Conservation (phyloP, 2,113 vertebrate genomes). For the Zosterops hypoxanthus region DNA sequence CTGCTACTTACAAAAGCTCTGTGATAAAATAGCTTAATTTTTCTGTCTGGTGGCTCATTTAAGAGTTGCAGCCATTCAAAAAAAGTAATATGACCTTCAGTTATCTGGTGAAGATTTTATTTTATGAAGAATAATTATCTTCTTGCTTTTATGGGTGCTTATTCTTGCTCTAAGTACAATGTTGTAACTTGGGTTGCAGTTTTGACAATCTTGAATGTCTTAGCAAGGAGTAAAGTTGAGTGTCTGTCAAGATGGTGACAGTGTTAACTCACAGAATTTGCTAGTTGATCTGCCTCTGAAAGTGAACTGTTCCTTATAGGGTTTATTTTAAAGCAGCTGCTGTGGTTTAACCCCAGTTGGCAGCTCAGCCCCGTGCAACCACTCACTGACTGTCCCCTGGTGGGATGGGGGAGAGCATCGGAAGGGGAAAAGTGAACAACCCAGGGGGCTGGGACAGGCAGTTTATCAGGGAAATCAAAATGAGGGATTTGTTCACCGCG, state of each 20-base stretch:
- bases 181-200: background rate
- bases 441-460: background rate
- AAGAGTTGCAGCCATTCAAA: background rate
- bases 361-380: fast-evolving
- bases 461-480: background rate
- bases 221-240: background rate
- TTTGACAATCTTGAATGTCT: background rate
- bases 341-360: background rate
- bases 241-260: background rate
- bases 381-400: background rate
- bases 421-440: background rate
- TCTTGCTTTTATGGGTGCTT: background rate
- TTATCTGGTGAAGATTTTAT: background rate
- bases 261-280: background rate
- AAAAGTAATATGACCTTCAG: background rate
- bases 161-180: background rate
- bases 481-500: background rate
- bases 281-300: background rate
- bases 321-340: background rate
- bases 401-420: fast-evolving
- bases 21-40: background rate
- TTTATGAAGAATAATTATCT: background rate
- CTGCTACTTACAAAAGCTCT: background rate
- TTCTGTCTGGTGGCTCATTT: background rate
- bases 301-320: background rate